phyloP scores from a whole-genome alignment of 2,797 vertebrate species.

The Poecile montanus region DNA sequence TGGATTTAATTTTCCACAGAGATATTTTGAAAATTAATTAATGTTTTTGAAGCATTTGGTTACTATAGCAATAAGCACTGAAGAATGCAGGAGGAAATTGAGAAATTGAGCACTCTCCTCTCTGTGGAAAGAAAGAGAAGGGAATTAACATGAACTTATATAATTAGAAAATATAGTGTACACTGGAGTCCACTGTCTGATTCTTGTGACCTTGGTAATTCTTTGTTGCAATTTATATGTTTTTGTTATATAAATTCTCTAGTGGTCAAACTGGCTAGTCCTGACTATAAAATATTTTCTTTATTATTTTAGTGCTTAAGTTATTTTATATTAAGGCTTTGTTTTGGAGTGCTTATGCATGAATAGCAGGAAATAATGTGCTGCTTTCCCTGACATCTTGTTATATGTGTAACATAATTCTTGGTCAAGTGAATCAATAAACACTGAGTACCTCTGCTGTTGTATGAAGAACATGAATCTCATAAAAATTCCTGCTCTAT shows the following conservation, averaged over 20 bases:
- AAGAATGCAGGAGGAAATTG: not conserved
- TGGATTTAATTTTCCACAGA: not conserved
- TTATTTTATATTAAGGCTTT: not conserved
- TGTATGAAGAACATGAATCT: not conserved
- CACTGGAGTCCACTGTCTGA: not conserved
- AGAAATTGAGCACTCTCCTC: not conserved
- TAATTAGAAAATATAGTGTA: not conserved
- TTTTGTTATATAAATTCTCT: not conserved
- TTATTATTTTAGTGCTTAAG: not conserved
- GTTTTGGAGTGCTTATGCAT: not conserved
- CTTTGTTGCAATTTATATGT: not conserved
- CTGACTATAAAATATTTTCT: not conserved
- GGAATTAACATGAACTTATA: not conserved
- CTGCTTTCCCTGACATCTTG: not conserved
- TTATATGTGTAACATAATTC: not conserved
- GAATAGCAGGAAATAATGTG: constrained; percentile 14
- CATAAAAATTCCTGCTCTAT: not conserved
- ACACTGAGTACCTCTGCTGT: not conserved
- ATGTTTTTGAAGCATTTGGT: not conserved
- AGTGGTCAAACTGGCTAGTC: not conserved
- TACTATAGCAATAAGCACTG: constrained; percentile 31
- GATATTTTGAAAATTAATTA: constrained; percentile 28
- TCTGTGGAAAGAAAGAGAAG: not conserved
- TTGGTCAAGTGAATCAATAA: constrained; percentile 42
- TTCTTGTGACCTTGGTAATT: not conserved